Evolutionary conservation across 2,888 invertebrate species (phyloP).

Genomic region (Noctua janthina): DNA sequence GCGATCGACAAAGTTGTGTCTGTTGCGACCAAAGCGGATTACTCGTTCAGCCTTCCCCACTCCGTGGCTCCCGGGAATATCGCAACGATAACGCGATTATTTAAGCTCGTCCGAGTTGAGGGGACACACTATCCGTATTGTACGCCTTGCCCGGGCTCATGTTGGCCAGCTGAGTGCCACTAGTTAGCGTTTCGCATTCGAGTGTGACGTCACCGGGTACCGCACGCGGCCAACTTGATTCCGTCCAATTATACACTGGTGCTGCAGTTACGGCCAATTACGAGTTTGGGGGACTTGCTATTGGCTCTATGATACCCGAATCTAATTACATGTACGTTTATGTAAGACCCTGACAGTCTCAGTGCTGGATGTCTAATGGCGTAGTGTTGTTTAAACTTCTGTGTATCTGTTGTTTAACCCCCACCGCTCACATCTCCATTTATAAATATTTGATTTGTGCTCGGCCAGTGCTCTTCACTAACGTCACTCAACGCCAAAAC

Average conservation of each 20-base stretch:
- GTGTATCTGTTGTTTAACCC: conserved; percentile 15
- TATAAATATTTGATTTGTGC: conserved; percentile 53
- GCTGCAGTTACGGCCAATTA: conserved; percentile 64
- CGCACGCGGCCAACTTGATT: conserved; percentile 60
- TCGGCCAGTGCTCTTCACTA: conserved; percentile 43
- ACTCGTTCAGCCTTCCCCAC: conserved; percentile 72
- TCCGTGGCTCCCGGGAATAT: conserved; percentile 72
- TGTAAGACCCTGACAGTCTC: background rate
- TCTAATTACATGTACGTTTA: conserved; percentile 43
- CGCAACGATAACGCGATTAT: conserved; percentile 81
- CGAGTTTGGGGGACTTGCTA: conserved; percentile 43
- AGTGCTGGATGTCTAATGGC: background rate
- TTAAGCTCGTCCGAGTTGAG: conserved; percentile 69
- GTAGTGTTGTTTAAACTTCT: background rate
- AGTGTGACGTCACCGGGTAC: conserved; percentile 60
- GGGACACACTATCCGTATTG: conserved; percentile 65
- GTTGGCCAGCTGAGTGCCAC: conserved; percentile 55
- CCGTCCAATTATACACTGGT: conserved; percentile 60
- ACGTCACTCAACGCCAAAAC: conserved; percentile 61
- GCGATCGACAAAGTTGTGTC: conserved; percentile 82
- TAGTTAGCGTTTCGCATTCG: conserved; percentile 60
- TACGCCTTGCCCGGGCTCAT: conserved; percentile 51
- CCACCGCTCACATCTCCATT: conserved; percentile 13
- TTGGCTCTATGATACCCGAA: conserved; percentile 55
- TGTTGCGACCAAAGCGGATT: conserved; percentile 82